Conservation (phyloP, 2,888 invertebrate species). For the Drosophila stalkeri region DNA sequence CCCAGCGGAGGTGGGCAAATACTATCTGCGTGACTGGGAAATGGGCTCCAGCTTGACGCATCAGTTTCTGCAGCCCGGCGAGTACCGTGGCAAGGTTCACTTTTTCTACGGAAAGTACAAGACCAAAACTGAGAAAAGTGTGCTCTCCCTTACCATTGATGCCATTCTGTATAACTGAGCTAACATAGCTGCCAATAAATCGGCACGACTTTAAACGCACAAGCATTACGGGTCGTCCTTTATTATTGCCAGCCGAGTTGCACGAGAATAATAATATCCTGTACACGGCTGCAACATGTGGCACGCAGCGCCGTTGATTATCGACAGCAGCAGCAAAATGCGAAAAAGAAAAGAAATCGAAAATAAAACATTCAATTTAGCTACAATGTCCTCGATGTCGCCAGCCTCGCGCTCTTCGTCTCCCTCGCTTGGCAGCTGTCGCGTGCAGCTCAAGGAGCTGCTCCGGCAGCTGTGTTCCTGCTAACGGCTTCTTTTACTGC, state of each 20-base stretch:
- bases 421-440: conserved; percentile 62
- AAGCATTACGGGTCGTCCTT: conserved; percentile 34
- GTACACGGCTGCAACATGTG: conserved; percentile 74
- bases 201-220: conserved; percentile 40
- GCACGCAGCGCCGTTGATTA: conserved; percentile 63
- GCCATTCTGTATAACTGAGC: conserved; percentile 22
- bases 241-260: conserved; percentile 39
- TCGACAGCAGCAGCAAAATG: conserved; percentile 35
- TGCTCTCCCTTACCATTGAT: conserved; percentile 8
- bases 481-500: conserved; percentile 54
- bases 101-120: conserved; percentile 43
- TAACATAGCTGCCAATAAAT: conserved; percentile 28
- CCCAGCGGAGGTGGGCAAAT: conserved; percentile 58
- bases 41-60: conserved; percentile 47
- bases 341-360: conserved; percentile 28
- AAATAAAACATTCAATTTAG: conserved; percentile 71
- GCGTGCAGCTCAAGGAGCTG: conserved; percentile 56
- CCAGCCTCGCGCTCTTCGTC: conserved; percentile 24
- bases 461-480: conserved; percentile 11
- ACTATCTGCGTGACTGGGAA: conserved; percentile 65
- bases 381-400: conserved; percentile 41
- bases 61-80: conserved; percentile 50
- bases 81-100: conserved; percentile 15
- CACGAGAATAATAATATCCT: conserved; percentile 71
- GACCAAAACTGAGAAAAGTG: conserved; percentile 19